Evolutionary conservation across 30 jellyfish, hydroid and myxozoan species (phyloP).

Genomic region (Pelagia noctiluca): DNA sequence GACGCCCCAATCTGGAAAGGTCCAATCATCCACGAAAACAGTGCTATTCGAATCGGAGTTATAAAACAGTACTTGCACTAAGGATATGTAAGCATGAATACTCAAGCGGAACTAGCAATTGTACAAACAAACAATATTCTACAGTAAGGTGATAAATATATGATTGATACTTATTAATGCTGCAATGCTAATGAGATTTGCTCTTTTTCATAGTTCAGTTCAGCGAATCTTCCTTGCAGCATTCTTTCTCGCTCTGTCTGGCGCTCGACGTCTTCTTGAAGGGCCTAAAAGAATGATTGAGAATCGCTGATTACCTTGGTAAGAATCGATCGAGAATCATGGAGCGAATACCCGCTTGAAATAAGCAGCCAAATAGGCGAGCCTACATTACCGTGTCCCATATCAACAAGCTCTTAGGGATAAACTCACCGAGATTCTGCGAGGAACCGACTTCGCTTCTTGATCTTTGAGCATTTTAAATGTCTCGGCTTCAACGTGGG

Average conservation of each 20-base stretch:
- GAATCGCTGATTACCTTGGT: conserved; percentile 1
- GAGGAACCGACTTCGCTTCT: conserved; percentile 90
- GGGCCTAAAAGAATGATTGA: conserved; percentile 69
- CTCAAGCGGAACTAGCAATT: too few species aligned
- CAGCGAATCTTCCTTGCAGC: conserved; percentile 88
- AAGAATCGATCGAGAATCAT: conserved; percentile 6
- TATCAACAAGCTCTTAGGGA: background rate
- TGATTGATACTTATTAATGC: too few species aligned
- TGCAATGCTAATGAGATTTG: conserved; percentile 27
- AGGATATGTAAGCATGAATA: too few species aligned
- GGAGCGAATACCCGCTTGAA: too few species aligned
- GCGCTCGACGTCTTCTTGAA: conserved; percentile 96
- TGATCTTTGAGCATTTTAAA: conserved; percentile 87
- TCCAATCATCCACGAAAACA: too few species aligned
- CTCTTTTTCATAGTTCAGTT: conserved; percentile 81
- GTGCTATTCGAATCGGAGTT: too few species aligned
- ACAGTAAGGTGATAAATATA: too few species aligned
- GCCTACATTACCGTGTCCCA: too few species aligned
- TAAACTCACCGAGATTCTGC: conserved; percentile 85
- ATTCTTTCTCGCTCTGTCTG: conserved; percentile 92
- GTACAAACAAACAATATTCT: too few species aligned
- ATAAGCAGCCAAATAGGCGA: too few species aligned
- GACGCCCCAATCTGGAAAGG: too few species aligned
- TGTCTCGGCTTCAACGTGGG: conserved; percentile 93
- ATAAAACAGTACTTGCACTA: too few species aligned